These are phyloP conservation scores for Ranitomeya variabilis DNA, from an alignment of 2,113 vertebrate species.

Conservation along the genomic window DNA sequence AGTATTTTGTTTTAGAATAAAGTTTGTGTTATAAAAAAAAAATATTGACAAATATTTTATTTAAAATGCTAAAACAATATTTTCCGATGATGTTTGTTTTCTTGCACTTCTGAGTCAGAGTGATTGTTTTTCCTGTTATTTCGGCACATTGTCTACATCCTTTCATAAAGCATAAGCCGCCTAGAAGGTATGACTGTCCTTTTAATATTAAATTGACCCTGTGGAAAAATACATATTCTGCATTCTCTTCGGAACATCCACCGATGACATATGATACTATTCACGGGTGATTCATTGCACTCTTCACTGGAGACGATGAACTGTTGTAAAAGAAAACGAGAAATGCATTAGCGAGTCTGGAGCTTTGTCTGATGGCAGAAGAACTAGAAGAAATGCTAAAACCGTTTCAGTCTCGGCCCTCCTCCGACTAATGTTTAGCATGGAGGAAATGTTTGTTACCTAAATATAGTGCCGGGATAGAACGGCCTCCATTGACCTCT, in stretches of 20 bases:
- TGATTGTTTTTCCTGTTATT: background rate
- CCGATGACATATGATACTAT: conserved; percentile 1
- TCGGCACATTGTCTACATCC: background rate
- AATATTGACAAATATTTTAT: too few species aligned
- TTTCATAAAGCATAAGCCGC: background rate
- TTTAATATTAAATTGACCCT: conserved; percentile 24
- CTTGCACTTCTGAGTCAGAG: too few species aligned
- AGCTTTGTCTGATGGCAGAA: conserved; percentile 43
- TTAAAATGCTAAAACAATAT: too few species aligned
- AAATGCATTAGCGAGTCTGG: conserved; percentile 38
- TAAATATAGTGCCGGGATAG: conserved; percentile 19
- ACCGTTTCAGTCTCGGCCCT: background rate
- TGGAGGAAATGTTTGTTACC: conserved; percentile 41
- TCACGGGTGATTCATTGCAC: conserved; percentile 27
- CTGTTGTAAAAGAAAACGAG: conserved; percentile 36
- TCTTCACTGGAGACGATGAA: conserved; percentile 24
- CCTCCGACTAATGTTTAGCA: conserved; percentile 7
- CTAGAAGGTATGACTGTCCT: background rate
- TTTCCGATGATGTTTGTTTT: too few species aligned
- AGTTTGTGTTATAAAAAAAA: too few species aligned
- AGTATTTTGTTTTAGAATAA: too few species aligned
- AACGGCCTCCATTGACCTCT: conserved; percentile 47
- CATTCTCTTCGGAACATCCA: conserved; percentile 6
- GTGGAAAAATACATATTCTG: background rate
- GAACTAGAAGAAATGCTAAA: conserved; percentile 3